These are phyloP conservation scores for Seriola rivoliana DNA, from an alignment of 2,113 vertebrate genomes.

Conservation along the genomic window DNA sequence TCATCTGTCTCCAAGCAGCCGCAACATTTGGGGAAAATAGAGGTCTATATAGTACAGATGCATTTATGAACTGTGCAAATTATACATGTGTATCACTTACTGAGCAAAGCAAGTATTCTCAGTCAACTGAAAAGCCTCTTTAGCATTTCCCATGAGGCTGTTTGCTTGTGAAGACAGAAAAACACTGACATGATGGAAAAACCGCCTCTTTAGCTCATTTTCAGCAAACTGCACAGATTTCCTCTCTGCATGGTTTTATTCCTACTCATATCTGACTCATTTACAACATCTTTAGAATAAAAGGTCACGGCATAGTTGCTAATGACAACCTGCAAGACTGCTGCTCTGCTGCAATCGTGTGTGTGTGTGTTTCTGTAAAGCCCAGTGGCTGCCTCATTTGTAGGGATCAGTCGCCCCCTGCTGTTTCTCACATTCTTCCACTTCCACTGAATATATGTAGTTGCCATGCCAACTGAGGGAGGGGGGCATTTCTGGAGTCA, in stretches of 20 bases:
- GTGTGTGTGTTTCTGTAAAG: constrained; percentile 7
- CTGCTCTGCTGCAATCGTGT: constrained; percentile 39
- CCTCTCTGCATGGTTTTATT: constrained; percentile 4
- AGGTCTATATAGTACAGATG: not conserved
- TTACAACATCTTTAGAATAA: constrained; percentile 60
- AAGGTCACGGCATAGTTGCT: constrained; percentile 78
- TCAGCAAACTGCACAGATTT: constrained; percentile 35
- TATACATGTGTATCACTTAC: constrained; percentile 18
- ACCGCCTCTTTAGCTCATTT: constrained; percentile 17
- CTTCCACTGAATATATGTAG: constrained; percentile 26
- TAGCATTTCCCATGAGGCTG: constrained; percentile 10
- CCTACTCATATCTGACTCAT: constrained; percentile 57
- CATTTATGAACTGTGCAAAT: constrained; percentile 6
- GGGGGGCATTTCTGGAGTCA: constrained; percentile 48
- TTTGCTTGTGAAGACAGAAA: constrained; percentile 21
- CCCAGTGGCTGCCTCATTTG: constrained; percentile 51
- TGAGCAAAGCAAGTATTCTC: constrained; percentile 30
- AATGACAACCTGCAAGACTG: constrained; percentile 76
- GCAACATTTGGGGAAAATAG: not conserved
- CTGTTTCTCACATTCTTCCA: constrained; percentile 65
- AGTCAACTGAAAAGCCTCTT: constrained; percentile 1
- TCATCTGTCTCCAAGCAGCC: constrained; percentile 2
- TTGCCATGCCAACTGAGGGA: constrained; percentile 66
- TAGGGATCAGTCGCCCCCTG: constrained; percentile 80
- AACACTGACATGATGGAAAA: constrained; percentile 9